These are phyloP conservation scores for Apodemia hepburni DNA, from an alignment of 2,888 invertebrate species.

Conservation along the genomic window DNA sequence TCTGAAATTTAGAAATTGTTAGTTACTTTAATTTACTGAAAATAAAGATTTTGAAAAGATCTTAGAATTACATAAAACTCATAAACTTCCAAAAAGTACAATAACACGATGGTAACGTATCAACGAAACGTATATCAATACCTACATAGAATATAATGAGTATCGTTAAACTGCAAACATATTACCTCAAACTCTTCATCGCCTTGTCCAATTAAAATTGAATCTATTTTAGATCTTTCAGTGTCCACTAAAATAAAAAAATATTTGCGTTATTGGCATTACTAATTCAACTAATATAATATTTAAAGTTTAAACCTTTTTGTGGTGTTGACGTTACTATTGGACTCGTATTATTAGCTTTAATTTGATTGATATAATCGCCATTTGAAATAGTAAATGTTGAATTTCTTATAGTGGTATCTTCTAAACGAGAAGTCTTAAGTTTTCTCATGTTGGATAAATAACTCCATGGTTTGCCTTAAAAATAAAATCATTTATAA, in stretches of 20 bases:
- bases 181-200: constrained; percentile 45
- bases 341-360: constrained; percentile 40
- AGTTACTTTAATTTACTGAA: no score
- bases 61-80: no score
- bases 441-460: constrained; percentile 43
- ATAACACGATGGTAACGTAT: no score
- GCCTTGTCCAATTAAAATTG: constrained; percentile 60
- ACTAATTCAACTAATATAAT: neutral
- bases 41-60: neutral
- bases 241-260: neutral
- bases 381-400: constrained; percentile 41
- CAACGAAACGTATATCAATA: no score
- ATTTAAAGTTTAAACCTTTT: constrained; percentile 35
- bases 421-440: constrained; percentile 35
- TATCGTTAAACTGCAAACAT: no score
- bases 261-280: neutral
- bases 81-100: no score
- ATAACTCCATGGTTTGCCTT: constrained; percentile 53
- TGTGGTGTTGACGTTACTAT: constrained; percentile 64
- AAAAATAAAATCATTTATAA: neutral
- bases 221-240: constrained; percentile 35
- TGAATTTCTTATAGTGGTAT: constrained; percentile 39
- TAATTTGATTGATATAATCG: constrained; percentile 41
- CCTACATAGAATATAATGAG: no score
- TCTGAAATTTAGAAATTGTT: neutral